phyloP scores from a whole-genome alignment of 1,140 invertebrate species.

The Antheraea pernyi region DNA sequence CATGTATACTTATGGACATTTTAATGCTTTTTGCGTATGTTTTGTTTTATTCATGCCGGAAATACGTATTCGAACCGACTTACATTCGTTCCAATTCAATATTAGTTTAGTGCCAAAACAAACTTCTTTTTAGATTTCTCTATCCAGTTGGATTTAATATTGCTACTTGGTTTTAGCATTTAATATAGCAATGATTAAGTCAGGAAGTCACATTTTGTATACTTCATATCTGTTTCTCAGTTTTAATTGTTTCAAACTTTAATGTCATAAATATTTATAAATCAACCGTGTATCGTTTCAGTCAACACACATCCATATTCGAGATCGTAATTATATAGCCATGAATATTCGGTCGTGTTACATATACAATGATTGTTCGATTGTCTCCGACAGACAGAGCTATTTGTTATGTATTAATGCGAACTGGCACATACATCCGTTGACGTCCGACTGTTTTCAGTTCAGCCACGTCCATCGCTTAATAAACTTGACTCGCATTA shows the following conservation, averaged over 20 bases:
- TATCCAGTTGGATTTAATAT: too few relatives aligned
- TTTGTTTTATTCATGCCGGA: not conserved
- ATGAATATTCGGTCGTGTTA: conserved; percentile 35
- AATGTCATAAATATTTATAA: too few relatives aligned
- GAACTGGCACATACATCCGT: conserved; percentile 46
- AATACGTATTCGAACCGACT: not conserved
- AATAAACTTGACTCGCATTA: conserved; percentile 41
- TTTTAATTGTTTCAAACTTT: too few relatives aligned
- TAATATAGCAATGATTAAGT: too few relatives aligned
- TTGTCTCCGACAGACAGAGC: conserved; percentile 37
- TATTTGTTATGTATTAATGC: conserved; percentile 59
- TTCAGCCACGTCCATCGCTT: conserved; percentile 38
- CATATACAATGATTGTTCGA: conserved; percentile 40
- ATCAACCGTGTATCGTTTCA: too few relatives aligned
- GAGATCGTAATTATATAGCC: conserved; percentile 7
- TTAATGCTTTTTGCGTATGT: not conserved
- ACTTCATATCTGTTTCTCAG: too few relatives aligned
- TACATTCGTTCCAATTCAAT: not conserved
- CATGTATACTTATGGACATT: not conserved
- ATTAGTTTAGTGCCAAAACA: not conserved
- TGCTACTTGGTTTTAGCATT: too few relatives aligned
- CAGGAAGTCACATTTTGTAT: too few relatives aligned
- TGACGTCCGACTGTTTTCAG: conserved; percentile 61
- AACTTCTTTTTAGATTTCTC: too few relatives aligned
- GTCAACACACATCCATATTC: not conserved